Evolutionary conservation across 2,113 vertebrate species (phyloP).

Genomic region (Heterotis niloticus): DNA sequence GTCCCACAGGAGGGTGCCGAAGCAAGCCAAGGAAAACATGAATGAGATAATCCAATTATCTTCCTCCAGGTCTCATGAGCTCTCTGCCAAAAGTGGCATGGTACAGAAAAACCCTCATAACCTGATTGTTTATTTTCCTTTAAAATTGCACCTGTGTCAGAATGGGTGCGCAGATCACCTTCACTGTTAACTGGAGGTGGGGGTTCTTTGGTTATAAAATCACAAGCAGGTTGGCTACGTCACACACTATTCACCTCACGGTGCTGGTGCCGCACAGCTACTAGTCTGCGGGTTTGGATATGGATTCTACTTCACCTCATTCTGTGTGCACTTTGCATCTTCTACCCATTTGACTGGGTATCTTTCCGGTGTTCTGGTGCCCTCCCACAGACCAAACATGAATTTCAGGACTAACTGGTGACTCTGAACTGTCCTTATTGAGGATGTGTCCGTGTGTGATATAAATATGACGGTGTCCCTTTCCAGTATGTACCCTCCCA

Average conservation of each 20-base stretch:
- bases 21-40: background rate
- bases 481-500: too few relatives aligned
- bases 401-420: too few relatives aligned
- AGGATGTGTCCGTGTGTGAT: too few relatives aligned
- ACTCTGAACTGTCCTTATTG: too few relatives aligned
- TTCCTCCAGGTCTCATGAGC: background rate
- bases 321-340: too few relatives aligned
- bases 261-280: too few relatives aligned
- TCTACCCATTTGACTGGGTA: too few relatives aligned
- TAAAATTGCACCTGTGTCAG: constrained; percentile 7
- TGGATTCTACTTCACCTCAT: too few relatives aligned
- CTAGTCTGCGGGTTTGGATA: too few relatives aligned
- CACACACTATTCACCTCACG: background rate
- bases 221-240: background rate
- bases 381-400: too few relatives aligned
- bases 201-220: background rate
- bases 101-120: background rate
- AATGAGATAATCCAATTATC: constrained; percentile 16
- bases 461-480: too few relatives aligned
- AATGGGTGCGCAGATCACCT: background rate
- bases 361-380: too few relatives aligned
- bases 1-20: background rate
- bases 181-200: background rate
- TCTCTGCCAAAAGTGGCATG: background rate
- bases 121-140: background rate